Conservation (phyloP, 2,888 invertebrate genomes). For the Nephrocerus scutellatus region DNA sequence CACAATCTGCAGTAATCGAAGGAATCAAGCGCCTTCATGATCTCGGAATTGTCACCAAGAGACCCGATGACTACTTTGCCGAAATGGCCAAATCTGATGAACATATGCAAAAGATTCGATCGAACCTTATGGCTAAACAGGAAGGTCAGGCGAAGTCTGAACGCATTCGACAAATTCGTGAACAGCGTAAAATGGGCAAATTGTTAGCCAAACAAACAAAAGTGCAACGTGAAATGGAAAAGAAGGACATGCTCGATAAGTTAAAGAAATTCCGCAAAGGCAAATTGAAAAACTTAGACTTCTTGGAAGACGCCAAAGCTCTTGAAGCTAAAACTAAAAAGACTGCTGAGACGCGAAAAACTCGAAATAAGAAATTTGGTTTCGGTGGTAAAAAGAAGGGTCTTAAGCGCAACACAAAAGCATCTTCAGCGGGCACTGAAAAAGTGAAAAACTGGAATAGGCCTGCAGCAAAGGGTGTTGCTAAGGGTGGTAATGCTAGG, state of each 20-base stretch:
- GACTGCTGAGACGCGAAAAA: constrained; percentile 53
- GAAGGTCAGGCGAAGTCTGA: constrained; percentile 79
- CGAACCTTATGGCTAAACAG: constrained; percentile 76
- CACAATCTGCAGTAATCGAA: constrained; percentile 77
- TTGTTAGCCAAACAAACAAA: constrained; percentile 78
- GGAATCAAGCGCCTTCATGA: constrained; percentile 71
- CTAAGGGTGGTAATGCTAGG: constrained; percentile 27
- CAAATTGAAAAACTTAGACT: constrained; percentile 69
- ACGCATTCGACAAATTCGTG: constrained; percentile 80
- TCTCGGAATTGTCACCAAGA: constrained; percentile 67
- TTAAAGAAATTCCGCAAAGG: constrained; percentile 90
- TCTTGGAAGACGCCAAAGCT: constrained; percentile 61
- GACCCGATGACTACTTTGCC: constrained; percentile 95
- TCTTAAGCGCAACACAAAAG: constrained; percentile 76
- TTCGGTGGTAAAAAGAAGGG: constrained; percentile 94
- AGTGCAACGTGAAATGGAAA: constrained; percentile 80
- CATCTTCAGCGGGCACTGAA: constrained; percentile 53
- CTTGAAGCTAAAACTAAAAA: constrained; percentile 39
- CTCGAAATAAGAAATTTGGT: constrained; percentile 82
- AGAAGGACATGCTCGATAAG: constrained; percentile 84
- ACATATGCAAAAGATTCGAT: constrained; percentile 93
- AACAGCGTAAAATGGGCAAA: constrained; percentile 89
- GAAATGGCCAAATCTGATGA: constrained; percentile 97
- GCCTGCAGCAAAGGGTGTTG: constrained; percentile 24
- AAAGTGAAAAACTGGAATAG: constrained; percentile 31